Conservation (phyloP, 2,797 vertebrate species). For the Limosa lapponica region DNA sequence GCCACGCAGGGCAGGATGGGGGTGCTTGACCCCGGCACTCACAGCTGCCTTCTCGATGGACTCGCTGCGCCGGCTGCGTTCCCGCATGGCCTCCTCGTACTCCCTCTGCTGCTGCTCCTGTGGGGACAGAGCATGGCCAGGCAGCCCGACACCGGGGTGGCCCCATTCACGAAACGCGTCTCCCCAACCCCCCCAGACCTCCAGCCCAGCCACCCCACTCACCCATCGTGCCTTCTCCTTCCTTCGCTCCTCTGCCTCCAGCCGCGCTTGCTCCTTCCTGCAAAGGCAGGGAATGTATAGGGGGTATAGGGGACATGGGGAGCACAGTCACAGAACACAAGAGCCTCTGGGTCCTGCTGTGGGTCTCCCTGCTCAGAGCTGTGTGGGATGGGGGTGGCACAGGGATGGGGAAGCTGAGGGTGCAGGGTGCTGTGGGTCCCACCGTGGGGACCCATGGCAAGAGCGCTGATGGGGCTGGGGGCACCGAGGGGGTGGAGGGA, state of each 20-base stretch:
- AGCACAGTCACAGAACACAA: background rate
- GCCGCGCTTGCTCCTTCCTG: conserved; percentile 82
- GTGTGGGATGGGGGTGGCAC: background rate
- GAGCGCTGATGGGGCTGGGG: background rate
- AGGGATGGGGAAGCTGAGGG: background rate
- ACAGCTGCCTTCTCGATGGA: conserved; percentile 88
- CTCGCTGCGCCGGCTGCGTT: conserved; percentile 79
- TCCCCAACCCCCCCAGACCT: rapidly evolving
- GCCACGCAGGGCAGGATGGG: rapidly evolving
- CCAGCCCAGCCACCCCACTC: background rate
- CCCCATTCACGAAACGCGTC: background rate
- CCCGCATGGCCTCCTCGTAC: conserved; percentile 83
- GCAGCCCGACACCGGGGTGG: background rate
- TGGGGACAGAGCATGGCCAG: background rate
- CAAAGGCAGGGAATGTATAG: background rate
- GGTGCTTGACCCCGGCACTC: background rate
- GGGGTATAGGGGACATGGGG: background rate
- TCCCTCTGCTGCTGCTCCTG: conserved; percentile 85
- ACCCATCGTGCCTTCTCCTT: conserved; percentile 85
- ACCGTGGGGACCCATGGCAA: background rate
- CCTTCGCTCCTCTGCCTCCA: conserved; percentile 77
- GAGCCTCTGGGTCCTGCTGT: background rate
- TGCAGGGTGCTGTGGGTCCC: background rate
- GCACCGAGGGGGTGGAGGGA: background rate
- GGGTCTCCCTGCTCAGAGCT: background rate